Conservation (phyloP, 2,888 invertebrate species). For the Lithophane ornitopus region DNA sequence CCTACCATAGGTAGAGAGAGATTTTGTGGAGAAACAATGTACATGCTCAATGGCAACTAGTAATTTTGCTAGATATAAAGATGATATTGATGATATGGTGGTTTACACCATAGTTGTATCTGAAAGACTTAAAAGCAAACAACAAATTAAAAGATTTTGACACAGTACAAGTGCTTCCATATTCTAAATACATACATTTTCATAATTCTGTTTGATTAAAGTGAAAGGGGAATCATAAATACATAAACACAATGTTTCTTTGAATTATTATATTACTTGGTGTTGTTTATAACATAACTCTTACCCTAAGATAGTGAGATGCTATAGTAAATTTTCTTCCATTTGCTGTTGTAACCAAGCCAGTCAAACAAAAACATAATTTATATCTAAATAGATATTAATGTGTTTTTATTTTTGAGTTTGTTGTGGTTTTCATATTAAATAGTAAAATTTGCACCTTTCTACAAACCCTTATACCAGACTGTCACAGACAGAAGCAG, state of each 20-base stretch:
- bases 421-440: not conserved
- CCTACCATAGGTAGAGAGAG: conserved; percentile 72
- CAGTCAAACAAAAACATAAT: conserved; percentile 5
- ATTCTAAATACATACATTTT: not conserved
- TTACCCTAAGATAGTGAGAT: not conserved
- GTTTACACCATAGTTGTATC: not conserved
- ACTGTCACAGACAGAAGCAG: not conserved
- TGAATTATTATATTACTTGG: not conserved
- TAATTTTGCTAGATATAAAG: not conserved
- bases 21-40: not conserved
- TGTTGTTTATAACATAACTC: not conserved
- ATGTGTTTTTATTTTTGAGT: not conserved
- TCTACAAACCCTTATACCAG: not conserved
- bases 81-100: no score
- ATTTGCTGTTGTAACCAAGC: not conserved
- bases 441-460: not conserved
- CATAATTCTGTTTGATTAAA: not conserved
- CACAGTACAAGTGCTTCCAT: not conserved
- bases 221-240: conserved; percentile 5
- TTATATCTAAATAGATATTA: not conserved
- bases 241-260: conserved; percentile 9
- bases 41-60: not conserved
- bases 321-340: not conserved
- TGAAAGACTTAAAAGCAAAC: conserved; percentile 1
- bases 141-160: not conserved